Evolutionary conservation across 2,888 invertebrate genomes (phyloP), one percentile per base, ranked within the genome.

Genomic region (Melanostoma mellinum): DNA sequence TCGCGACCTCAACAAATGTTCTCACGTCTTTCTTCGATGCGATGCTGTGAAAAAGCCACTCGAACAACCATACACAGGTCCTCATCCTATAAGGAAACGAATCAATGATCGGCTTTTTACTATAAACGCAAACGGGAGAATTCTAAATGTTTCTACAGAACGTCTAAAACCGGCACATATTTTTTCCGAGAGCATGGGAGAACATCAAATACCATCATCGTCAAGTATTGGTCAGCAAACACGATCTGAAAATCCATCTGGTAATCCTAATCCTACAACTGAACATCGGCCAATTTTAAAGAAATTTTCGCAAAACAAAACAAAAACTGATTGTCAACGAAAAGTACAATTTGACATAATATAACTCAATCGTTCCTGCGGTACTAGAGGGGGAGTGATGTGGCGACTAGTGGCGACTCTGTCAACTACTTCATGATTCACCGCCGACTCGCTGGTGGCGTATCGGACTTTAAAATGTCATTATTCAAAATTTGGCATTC

Each of bases 51-150:
- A 73, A 36, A 73, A 55, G 9, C 63, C 72, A 53, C 10, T 63
- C n/a, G 36, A 65, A 36, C 63, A 61, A 33, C 53, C 63, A 6
- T 84, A 78, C 60, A 44, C 63, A 46, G 69, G 78, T 6, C 75
- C 84, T 8, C 52, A 72, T 65, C 38, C 46, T 35, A 10, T 75
- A 9, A 6, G 72, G 6, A 30, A 55, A 3, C 9, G 75, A 30
- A 58, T 69, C 35, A 46, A 53, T 33, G 61, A 81, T 30, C 52
- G 71, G 2, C 50, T 75, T 0, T 81, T 75, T 9, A 56, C 42
- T n/a, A 53, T 71, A 2, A 8, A 75, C 6, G 32, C 48, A 20
- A 20, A 61, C 8, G 71, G 65, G n/a, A 46, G 40, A 52, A 30
- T 5, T 10, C 9, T 60, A 4, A 74, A 69, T 30, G 42, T 80